Conservation (phyloP, 2,888 invertebrate species). For the Chrysina gloriosa region DNA sequence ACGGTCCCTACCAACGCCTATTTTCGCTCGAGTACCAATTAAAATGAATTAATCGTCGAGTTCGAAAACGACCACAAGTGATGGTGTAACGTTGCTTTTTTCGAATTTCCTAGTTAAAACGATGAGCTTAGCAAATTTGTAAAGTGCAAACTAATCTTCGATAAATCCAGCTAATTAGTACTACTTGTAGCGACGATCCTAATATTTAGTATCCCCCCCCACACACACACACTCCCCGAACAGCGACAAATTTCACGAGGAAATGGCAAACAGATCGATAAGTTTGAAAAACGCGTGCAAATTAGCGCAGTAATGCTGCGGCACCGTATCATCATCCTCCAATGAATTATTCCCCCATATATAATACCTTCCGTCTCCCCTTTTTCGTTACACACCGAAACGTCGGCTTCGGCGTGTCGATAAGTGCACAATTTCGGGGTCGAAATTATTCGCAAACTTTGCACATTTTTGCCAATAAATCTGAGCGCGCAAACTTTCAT, state of each 20-base stretch:
- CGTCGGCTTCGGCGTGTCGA: slow-evolving; percentile 37
- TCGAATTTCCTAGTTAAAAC: no score
- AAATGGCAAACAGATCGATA: background rate
- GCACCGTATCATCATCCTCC: background rate
- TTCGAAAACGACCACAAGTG: background rate
- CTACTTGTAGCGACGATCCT: no score
- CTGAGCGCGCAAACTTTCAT: slow-evolving; percentile 54
- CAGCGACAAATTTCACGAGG: background rate
- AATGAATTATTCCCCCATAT: background rate
- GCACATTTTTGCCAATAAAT: slow-evolving; percentile 51
- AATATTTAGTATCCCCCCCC: no score
- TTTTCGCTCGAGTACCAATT: background rate
- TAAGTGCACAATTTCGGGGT: slow-evolving; percentile 46
- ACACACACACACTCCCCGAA: no score
- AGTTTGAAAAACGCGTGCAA: background rate
- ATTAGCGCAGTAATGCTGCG: slow-evolving; percentile 4
- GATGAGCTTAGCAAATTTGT: no score
- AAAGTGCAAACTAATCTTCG: no score
- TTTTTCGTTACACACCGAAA: slow-evolving; percentile 21
- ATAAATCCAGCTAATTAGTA: no score
- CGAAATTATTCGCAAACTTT: slow-evolving; percentile 50
- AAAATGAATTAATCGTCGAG: slow-evolving; percentile 14
- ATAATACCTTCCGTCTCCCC: background rate
- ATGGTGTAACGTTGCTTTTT: no score
- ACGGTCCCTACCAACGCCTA: background rate